A percentile compares a stretch with the other conserved stretches of the same genome.
phyloP scores from a whole-genome alignment of 2,797 vertebrate genomes.

The Setipinna tenuifilis region DNA sequence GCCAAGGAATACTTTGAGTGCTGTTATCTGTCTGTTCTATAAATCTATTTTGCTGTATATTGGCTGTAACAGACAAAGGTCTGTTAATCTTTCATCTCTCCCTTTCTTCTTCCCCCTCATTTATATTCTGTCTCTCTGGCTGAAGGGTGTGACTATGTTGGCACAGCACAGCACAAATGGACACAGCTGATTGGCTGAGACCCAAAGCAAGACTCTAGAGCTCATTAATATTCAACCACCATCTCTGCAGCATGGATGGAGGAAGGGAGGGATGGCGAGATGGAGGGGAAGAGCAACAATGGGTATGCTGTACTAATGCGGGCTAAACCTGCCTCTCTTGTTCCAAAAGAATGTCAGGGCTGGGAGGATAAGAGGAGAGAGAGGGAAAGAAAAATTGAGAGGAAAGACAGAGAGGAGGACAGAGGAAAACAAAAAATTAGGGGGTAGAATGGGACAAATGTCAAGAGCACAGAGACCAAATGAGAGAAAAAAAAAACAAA shows the following conservation, averaged over 20 bases:
- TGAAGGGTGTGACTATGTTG: not conserved
- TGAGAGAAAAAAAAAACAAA: not conserved
- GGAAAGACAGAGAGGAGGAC: conserved; percentile 37
- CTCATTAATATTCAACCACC: conserved; percentile 22
- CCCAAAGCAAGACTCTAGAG: not conserved
- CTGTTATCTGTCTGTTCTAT: not conserved
- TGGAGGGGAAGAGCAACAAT: conserved; percentile 28
- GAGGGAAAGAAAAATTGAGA: conserved; percentile 31
- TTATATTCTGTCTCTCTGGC: not conserved
- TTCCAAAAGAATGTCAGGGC: conserved; percentile 40
- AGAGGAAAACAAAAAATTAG: conserved; percentile 28
- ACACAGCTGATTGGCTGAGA: conserved; percentile 7
- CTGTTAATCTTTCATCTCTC: not conserved
- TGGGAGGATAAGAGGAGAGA: conserved; percentile 41
- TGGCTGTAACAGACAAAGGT: too few relatives aligned
- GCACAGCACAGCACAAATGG: not conserved
- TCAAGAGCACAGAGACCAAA: not conserved
- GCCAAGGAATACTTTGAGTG: not conserved
- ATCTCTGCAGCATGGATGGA: conserved; percentile 9
- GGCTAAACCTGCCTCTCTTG: not conserved
- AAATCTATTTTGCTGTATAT: too few relatives aligned
- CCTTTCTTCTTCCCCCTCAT: not conserved
- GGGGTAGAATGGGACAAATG: not conserved
- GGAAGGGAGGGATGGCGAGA: not conserved
- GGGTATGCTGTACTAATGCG: conserved; percentile 13